These are phyloP conservation scores for Erethizon dorsatum DNA, from an alignment of 2,797 vertebrate species.

Conservation along the genomic window DNA sequence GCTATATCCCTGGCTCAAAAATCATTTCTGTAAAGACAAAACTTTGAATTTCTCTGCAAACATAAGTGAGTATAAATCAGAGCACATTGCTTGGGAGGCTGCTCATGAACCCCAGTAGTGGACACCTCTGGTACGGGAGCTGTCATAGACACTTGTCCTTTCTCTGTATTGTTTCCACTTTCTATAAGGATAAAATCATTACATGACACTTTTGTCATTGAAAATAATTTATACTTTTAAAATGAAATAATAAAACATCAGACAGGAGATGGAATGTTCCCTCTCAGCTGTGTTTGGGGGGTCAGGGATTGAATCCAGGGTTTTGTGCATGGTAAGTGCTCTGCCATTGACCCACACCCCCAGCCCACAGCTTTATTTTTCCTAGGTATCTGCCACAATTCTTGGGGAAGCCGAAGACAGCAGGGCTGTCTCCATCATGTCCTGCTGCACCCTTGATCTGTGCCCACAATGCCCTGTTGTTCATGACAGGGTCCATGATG, in stretches of 20 bases:
- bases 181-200: slow-evolving; percentile 27
- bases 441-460: background rate
- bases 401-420: slow-evolving; percentile 1
- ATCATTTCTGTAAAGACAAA: background rate
- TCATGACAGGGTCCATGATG: background rate
- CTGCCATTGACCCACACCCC: background rate
- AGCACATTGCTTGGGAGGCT: background rate
- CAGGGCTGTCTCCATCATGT: background rate
- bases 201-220: background rate
- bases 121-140: background rate
- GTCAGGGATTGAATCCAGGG: background rate
- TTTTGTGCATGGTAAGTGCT: background rate
- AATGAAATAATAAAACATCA: slow-evolving; percentile 13
- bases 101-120: background rate
- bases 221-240: slow-evolving; percentile 43
- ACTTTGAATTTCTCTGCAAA: slow-evolving; percentile 4
- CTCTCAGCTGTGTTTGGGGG: background rate
- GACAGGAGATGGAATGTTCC: background rate
- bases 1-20: background rate
- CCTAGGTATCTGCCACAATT: background rate
- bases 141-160: background rate
- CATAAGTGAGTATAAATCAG: background rate
- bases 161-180: background rate
- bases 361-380: background rate
- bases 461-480: background rate